phyloP scores from a whole-genome alignment of 2,797 vertebrate species.

The Phoebastria nigripes region DNA sequence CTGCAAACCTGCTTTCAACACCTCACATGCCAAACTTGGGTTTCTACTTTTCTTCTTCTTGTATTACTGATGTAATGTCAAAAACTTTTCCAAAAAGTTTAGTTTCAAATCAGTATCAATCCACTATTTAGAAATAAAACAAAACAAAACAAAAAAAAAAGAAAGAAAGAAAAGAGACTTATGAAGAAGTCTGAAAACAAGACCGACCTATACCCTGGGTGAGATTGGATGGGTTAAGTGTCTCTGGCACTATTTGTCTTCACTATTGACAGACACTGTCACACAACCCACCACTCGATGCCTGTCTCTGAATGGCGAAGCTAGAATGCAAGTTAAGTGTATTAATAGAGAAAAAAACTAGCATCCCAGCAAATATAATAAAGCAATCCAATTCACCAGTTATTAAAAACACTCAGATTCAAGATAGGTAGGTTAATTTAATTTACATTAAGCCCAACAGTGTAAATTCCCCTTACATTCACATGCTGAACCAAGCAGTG shows the following conservation, averaged over 20 bases:
- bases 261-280: slow-evolving; percentile 87
- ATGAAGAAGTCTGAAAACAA: slow-evolving; percentile 84
- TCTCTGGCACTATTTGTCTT: slow-evolving; percentile 88
- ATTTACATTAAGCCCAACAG: slow-evolving; percentile 73
- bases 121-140: slow-evolving; percentile 75
- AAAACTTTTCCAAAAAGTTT: slow-evolving; percentile 77
- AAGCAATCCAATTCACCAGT: slow-evolving; percentile 78
- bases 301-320: slow-evolving; percentile 85
- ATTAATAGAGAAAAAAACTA: slow-evolving; percentile 87
- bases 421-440: slow-evolving; percentile 70
- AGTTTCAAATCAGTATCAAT: slow-evolving; percentile 81
- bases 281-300: slow-evolving; percentile 87
- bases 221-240: slow-evolving; percentile 86
- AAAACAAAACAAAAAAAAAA: not conserved
- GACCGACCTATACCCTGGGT: slow-evolving; percentile 88
- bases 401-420: slow-evolving; percentile 73
- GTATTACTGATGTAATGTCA: slow-evolving; percentile 72
- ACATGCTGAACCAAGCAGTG: slow-evolving; percentile 68
- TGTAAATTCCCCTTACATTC: slow-evolving; percentile 70
- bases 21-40: slow-evolving; percentile 76
- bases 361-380: slow-evolving; percentile 83
- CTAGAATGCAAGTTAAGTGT: slow-evolving; percentile 88
- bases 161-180: slow-evolving; percentile 75
- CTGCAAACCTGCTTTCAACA: slow-evolving; percentile 80
- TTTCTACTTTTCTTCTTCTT: slow-evolving; percentile 74